Conservation (phyloP, 1,140 invertebrate genomes). For the Drosophila nikananu region DNA sequence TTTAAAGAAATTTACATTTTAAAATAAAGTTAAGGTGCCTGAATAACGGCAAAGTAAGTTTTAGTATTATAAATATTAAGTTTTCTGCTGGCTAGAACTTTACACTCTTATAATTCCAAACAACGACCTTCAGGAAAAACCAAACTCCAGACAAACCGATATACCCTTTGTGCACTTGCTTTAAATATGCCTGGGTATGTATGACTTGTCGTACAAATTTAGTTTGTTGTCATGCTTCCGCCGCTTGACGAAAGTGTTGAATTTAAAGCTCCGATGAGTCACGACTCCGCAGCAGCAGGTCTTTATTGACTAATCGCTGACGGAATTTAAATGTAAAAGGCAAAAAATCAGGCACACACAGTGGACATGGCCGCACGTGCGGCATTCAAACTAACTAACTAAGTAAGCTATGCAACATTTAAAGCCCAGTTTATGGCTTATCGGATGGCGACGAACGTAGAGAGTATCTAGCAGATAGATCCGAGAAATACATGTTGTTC, state of each 20-base stretch:
- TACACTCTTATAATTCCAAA: no score
- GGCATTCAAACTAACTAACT: slow-evolving; percentile 9
- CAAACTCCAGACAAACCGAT: background rate
- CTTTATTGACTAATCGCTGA: slow-evolving; percentile 49
- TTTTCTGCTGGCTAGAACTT: background rate
- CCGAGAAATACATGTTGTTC: slow-evolving; percentile 48
- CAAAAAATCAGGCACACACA: slow-evolving; percentile 14
- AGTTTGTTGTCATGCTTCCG: slow-evolving; percentile 53
- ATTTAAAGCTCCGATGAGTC: slow-evolving; percentile 39
- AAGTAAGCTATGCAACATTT: slow-evolving; percentile 27
- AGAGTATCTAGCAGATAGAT: slow-evolving; percentile 32
- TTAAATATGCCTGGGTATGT: slow-evolving; percentile 31
- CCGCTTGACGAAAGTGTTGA: slow-evolving; percentile 40
- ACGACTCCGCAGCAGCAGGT: slow-evolving; percentile 25
- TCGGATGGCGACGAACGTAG: slow-evolving; percentile 10
- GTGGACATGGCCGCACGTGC: slow-evolving; percentile 35
- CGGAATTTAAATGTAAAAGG: slow-evolving; percentile 45
- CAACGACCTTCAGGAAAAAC: background rate
- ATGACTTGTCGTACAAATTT: slow-evolving; percentile 31
- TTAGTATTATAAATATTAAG: background rate
- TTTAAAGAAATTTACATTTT: background rate
- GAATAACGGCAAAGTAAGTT: background rate
- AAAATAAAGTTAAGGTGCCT: background rate
- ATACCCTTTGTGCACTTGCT: slow-evolving; percentile 20
- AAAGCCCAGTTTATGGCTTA: slow-evolving; percentile 32